A percentile compares a stretch with the other conserved stretches of the same genome.
Conservation (phyloP, 2,888 invertebrate species). For the Daptonema setosum region DNA sequence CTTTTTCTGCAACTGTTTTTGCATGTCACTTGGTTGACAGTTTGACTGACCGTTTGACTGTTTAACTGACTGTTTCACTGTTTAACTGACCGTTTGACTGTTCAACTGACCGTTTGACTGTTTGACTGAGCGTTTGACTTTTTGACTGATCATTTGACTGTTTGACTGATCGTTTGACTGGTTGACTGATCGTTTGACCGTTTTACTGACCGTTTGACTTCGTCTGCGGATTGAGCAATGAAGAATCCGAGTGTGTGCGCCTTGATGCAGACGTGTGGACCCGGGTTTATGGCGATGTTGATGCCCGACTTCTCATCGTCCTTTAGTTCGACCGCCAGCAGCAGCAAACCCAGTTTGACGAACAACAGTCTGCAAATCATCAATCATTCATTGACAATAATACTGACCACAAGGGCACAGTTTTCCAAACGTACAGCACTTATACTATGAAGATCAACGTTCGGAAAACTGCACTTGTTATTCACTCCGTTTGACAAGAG, state of each 20-base stretch:
- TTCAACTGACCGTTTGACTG: no score
- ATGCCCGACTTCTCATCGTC: conserved; percentile 43
- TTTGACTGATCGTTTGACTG: no score
- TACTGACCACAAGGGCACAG: neutral
- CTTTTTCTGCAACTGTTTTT: no score
- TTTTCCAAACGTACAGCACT: neutral
- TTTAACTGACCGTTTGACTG: no score
- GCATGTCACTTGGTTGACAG: no score
- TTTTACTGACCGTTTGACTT: conserved; percentile 72
- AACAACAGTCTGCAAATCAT: conserved; percentile 64
- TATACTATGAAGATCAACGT: neutral
- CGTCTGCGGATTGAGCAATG: conserved; percentile 95
- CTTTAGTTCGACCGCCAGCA: conserved; percentile 88
- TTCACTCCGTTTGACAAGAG: no score
- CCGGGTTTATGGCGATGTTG: conserved; percentile 89
- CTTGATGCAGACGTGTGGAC: conserved; percentile 62
- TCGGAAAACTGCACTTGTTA: no score
- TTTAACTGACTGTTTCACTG: no score
- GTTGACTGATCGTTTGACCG: no score
- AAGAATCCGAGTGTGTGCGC: conserved; percentile 96
- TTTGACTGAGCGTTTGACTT: no score
- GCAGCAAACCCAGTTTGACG: conserved; percentile 75
- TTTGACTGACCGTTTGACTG: no score
- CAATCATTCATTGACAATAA: neutral
- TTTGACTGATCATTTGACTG: no score